Evolutionary conservation across 1,140 invertebrate species (phyloP).

Genomic region (Agrypnia vestita): DNA sequence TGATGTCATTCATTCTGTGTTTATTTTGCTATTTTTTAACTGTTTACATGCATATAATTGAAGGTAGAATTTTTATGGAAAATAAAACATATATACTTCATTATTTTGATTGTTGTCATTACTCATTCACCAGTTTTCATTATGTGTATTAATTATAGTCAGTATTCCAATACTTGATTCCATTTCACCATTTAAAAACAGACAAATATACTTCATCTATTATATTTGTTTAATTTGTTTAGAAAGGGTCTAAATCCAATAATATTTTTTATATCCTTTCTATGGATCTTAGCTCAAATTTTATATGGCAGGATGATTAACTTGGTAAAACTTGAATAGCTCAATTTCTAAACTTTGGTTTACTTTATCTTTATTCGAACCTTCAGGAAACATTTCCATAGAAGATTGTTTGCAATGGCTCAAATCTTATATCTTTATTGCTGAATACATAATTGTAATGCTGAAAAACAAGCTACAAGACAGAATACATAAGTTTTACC

Average conservation of each 20-base stretch:
- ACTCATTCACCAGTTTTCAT: conserved; percentile 38
- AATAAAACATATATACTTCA: conserved; percentile 49
- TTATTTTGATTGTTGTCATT: conserved; percentile 49
- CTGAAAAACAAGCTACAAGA: too few relatives aligned
- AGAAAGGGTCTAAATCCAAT: conserved; percentile 17
- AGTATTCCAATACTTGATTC: conserved; percentile 6
- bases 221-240: conserved; percentile 15
- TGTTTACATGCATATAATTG: conserved; percentile 48
- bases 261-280: conserved; percentile 18
- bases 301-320: conserved; percentile 14
- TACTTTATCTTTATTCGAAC: too few relatives aligned
- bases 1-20: conserved; percentile 41
- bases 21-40: conserved; percentile 39
- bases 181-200: conserved; percentile 21
- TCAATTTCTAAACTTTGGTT: too few relatives aligned
- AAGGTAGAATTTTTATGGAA: conserved; percentile 53
- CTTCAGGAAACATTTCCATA: too few relatives aligned
- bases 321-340: background rate
- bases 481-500: too few relatives aligned
- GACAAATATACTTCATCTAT: background rate
- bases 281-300: conserved; percentile 22
- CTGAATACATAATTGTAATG: too few relatives aligned
- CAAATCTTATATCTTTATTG: too few relatives aligned
- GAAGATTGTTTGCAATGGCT: too few relatives aligned
- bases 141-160: conserved; percentile 12